Conservation (phyloP, 2,797 vertebrate species). For the Tokudaia tokunoshimensis region DNA sequence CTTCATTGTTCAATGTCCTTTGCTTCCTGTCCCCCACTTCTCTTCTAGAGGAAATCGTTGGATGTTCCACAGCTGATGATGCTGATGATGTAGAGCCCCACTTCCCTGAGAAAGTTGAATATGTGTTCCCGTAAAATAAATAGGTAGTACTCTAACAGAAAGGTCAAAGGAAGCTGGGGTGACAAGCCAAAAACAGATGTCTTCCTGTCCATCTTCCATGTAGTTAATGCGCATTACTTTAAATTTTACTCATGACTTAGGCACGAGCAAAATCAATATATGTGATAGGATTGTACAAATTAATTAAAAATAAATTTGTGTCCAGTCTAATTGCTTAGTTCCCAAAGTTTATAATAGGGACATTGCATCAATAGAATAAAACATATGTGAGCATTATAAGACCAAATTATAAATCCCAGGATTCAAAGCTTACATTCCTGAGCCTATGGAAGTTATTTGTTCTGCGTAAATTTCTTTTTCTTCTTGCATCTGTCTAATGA, state of each 20-base stretch:
- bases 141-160: neutral
- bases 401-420: constrained; percentile 18
- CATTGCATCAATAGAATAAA: neutral
- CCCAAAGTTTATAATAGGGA: constrained; percentile 20
- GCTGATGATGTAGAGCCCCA: constrained; percentile 51
- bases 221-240: neutral
- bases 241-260: neutral
- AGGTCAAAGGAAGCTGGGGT: constrained; percentile 63
- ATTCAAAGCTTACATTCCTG: neutral
- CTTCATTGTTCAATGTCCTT: constrained; percentile 74
- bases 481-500: constrained; percentile 21
- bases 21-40: constrained; percentile 60
- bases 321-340: neutral
- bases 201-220: neutral
- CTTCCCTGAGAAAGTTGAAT: constrained; percentile 62
- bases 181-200: neutral
- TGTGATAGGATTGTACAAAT: neutral
- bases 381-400: neutral
- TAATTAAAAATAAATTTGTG: neutral
- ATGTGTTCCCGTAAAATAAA: constrained; percentile 62
- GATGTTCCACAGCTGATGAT: constrained; percentile 60
- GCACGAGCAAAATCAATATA: neutral
- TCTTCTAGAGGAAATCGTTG: constrained; percentile 61
- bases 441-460: neutral
- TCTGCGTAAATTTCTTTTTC: constrained; percentile 33